Percentiles rank a stretch among this genome's conserved stretches.
Conservation (phyloP, 2,113 vertebrate species). For the Pyrgilauda ruficollis region DNA sequence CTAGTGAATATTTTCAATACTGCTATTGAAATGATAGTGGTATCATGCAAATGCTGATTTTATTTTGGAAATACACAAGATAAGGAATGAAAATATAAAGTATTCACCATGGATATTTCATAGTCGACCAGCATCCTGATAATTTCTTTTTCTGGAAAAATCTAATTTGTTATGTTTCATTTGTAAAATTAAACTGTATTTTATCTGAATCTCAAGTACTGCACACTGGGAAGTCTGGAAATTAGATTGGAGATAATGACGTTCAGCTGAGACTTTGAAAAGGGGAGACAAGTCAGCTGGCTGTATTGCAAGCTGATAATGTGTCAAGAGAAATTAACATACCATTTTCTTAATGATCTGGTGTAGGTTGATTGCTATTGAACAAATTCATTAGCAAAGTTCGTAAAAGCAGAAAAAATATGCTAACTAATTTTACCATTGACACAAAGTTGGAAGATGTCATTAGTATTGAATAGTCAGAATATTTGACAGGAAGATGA, state of each 20-base stretch:
- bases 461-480: not conserved
- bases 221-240: not conserved
- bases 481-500: not conserved
- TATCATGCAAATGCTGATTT: not conserved
- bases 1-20: not conserved
- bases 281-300: not conserved
- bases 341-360: constrained; percentile 13
- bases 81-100: not conserved
- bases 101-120: not conserved
- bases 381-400: constrained; percentile 17
- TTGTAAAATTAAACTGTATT: not conserved
- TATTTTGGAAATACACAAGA: not conserved
- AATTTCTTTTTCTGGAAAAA: not conserved
- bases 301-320: not conserved
- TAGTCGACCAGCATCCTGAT: not conserved
- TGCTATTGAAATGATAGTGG: not conserved
- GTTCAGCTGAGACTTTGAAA: not conserved
- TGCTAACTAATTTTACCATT: not conserved
- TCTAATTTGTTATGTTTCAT: not conserved
- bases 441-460: not conserved
- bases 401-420: not conserved
- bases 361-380: not conserved
- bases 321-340: not conserved
- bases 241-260: not conserved
- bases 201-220: not conserved